A percentile compares a stretch with the other conserved stretches of the same genome.
Conservation (phyloP, 2,797 vertebrate genomes). For the Ceyx erithaca region DNA sequence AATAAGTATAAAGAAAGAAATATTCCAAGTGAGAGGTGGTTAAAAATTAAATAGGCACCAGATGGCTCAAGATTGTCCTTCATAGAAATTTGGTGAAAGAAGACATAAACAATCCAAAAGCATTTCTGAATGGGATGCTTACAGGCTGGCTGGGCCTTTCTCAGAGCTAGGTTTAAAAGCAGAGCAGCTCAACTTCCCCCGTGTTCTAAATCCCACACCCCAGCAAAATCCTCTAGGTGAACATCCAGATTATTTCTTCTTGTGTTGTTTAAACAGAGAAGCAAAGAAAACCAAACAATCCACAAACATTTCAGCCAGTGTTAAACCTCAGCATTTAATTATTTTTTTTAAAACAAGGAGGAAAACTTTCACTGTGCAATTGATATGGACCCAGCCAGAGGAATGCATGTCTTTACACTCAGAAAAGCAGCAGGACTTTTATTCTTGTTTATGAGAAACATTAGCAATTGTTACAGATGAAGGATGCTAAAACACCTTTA, state of each 20-base stretch:
- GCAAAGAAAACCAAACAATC: not conserved
- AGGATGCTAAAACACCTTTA: not conserved
- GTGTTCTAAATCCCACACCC: not conserved
- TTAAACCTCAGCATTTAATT: not conserved
- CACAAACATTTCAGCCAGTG: not conserved
- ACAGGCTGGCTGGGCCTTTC: slow-evolving; percentile 34
- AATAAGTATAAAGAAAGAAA: slow-evolving; percentile 85
- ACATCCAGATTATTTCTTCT: not conserved
- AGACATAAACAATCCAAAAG: slow-evolving; percentile 74
- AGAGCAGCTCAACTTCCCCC: slow-evolving; percentile 28
- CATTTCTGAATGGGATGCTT: slow-evolving; percentile 74
- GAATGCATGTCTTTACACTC: not conserved
- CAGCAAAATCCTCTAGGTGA: not conserved
- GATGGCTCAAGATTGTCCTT: slow-evolving; percentile 83
- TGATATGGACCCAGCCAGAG: not conserved
- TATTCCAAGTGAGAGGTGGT: slow-evolving; percentile 86
- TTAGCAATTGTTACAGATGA: not conserved
- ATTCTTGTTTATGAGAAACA: not conserved
- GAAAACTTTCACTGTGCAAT: not conserved
- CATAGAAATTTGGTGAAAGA: slow-evolving; percentile 83
- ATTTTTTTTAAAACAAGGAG: not conserved
- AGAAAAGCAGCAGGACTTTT: not conserved
- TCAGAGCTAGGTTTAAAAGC: slow-evolving; percentile 32
- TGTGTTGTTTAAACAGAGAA: not conserved
- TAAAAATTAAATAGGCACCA: slow-evolving; percentile 86